Percentiles rank a stretch among this genome's conserved stretches.
Conservation (phyloP, 2,797 vertebrate species). For the Odontamblyopus lacepedii region DNA sequence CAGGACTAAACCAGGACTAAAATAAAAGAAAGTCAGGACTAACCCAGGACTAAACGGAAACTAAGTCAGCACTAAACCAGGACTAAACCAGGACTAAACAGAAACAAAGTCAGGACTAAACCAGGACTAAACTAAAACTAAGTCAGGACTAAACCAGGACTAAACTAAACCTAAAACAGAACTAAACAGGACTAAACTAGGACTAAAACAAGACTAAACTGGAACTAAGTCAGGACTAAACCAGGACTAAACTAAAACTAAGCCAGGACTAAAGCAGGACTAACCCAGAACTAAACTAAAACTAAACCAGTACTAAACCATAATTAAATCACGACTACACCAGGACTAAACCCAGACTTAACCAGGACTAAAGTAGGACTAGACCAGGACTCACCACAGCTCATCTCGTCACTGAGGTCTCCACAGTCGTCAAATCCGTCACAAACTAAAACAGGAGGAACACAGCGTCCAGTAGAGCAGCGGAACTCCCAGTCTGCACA, state of each 20-base stretch:
- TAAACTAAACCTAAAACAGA: neutral
- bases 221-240: neutral
- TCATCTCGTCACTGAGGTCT: conserved; percentile 90
- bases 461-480: conserved; percentile 88
- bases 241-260: neutral
- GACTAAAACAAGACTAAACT: no score
- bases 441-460: conserved; percentile 82
- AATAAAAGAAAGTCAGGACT: neutral
- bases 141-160: neutral
- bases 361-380: neutral
- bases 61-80: neutral
- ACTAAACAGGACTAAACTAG: neutral
- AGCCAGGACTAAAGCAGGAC: neutral
- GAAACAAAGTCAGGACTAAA: neutral
- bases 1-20: neutral
- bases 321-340: neutral
- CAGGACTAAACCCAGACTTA: neutral
- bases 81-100: neutral
- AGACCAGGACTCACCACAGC: conserved; percentile 81
- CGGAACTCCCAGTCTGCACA: conserved; percentile 80
- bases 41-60: neutral
- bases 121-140: neutral
- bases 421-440: conserved; percentile 96
- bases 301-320: neutral
- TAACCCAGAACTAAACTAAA: neutral